phyloP scores from a whole-genome alignment of 1,140 invertebrate genomes.

The Bacillus rossius region DNA sequence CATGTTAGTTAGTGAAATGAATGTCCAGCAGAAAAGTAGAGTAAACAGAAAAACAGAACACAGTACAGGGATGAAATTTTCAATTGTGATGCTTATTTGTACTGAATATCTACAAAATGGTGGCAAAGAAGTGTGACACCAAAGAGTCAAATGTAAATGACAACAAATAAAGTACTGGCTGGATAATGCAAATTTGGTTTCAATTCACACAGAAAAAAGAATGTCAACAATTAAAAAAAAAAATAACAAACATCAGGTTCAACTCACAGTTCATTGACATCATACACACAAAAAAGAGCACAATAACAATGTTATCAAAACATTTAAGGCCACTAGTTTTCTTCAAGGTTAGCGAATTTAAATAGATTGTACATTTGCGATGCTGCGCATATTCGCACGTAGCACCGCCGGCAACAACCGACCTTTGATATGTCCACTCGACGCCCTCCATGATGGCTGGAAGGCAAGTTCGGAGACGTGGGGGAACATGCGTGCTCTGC shows the following conservation, averaged over 20 bases:
- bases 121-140: too few relatives aligned
- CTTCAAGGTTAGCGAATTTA: conserved; percentile 10
- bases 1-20: too few relatives aligned
- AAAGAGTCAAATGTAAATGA: conserved; percentile 4
- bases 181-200: conserved; percentile 3
- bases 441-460: too few relatives aligned
- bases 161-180: not conserved
- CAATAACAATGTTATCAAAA: conserved; percentile 11
- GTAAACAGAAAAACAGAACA: too few relatives aligned
- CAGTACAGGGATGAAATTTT: too few relatives aligned
- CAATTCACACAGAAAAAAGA: not conserved
- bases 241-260: not conserved
- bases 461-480: too few relatives aligned
- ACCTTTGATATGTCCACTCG: too few relatives aligned
- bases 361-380: not conserved
- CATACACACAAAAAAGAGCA: not conserved
- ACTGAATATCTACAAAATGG: not conserved
- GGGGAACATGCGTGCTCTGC: too few relatives aligned
- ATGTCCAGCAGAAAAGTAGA: too few relatives aligned
- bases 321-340: conserved; percentile 17
- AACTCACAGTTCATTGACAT: not conserved
- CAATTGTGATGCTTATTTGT: too few relatives aligned
- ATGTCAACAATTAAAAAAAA: not conserved
- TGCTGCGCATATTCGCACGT: too few relatives aligned
- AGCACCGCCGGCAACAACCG: too few relatives aligned